A percentile compares a stretch with the other conserved stretches of the same genome.
Evolutionary conservation across 1,140 invertebrate species (phyloP).

Genomic region (Bilobella aurantiaca): DNA sequence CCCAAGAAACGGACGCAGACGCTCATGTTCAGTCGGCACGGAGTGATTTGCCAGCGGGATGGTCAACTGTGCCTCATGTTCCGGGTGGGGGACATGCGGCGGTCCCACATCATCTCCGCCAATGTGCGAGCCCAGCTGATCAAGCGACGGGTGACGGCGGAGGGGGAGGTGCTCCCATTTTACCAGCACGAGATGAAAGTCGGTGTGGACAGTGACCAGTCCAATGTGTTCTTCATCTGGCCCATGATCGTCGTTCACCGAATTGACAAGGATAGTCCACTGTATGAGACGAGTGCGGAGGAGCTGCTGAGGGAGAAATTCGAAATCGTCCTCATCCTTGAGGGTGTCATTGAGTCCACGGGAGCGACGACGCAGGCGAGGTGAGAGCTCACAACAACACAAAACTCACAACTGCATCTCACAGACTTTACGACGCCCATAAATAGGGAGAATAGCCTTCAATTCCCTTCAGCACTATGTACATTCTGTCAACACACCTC

Average conservation of each 20-base stretch:
- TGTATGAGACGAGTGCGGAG: slow-evolving; percentile 75
- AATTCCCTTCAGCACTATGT: no score
- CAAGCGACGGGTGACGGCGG: slow-evolving; percentile 69
- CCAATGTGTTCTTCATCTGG: slow-evolving; percentile 87
- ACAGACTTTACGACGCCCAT: no score
- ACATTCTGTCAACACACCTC: no score
- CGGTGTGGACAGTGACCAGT: slow-evolving; percentile 71
- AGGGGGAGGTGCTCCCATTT: slow-evolving; percentile 73
- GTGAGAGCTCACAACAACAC: no score
- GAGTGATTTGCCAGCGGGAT: slow-evolving; percentile 82
- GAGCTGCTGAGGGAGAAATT: slow-evolving; percentile 82
- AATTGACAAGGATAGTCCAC: slow-evolving; percentile 58
- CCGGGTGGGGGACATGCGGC: slow-evolving; percentile 94
- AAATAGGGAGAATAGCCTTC: no score
- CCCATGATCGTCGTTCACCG: slow-evolving; percentile 75
- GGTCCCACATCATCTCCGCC: slow-evolving; percentile 91
- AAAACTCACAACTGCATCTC: no score
- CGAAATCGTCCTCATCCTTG: slow-evolving; percentile 90
- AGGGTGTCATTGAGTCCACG: slow-evolving; percentile 87
- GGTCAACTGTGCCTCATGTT: slow-evolving; percentile 87
- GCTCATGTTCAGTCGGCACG: slow-evolving; percentile 84
- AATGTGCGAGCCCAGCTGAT: slow-evolving; percentile 84
- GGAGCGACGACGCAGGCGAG: slow-evolving; percentile 72
- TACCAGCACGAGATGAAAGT: slow-evolving; percentile 77
- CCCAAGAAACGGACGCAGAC: slow-evolving; percentile 95